Conservation (phyloP, 2,797 vertebrate species). For the Trichosurus vulpecula region DNA sequence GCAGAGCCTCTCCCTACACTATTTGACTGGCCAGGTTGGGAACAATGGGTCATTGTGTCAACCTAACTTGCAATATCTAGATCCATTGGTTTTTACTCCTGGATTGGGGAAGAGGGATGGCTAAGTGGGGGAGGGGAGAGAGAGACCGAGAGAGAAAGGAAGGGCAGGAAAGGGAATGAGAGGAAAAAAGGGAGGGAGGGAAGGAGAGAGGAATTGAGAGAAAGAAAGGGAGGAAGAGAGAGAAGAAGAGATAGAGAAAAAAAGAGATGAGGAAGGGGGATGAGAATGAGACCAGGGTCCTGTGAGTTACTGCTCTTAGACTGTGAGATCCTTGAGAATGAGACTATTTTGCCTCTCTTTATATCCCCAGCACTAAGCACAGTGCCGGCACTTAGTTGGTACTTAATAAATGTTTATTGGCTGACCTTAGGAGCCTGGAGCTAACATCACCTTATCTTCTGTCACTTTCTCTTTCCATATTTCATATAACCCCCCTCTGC, state of each 20-base stretch:
- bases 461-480: neutral
- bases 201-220: no score
- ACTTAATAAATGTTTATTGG: neutral
- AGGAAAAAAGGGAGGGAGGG: fast-evolving
- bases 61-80: neutral
- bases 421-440: neutral
- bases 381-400: neutral
- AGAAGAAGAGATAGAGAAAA: neutral
- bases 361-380: neutral
- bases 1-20: neutral
- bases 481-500: neutral
- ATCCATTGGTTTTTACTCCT: neutral
- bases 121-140: neutral
- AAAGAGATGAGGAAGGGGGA: neutral
- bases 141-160: no score
- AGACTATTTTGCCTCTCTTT: neutral
- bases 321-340: neutral
- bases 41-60: neutral
- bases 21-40: neutral
- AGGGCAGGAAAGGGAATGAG: no score
- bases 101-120: neutral
- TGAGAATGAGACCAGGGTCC: neutral
- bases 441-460: neutral
- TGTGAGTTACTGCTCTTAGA: neutral
- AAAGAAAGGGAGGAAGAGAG: neutral